These are phyloP conservation scores for Galeopsomyia nigrocyanea DNA, from an alignment of 2,888 invertebrate species.

Conservation along the genomic window DNA sequence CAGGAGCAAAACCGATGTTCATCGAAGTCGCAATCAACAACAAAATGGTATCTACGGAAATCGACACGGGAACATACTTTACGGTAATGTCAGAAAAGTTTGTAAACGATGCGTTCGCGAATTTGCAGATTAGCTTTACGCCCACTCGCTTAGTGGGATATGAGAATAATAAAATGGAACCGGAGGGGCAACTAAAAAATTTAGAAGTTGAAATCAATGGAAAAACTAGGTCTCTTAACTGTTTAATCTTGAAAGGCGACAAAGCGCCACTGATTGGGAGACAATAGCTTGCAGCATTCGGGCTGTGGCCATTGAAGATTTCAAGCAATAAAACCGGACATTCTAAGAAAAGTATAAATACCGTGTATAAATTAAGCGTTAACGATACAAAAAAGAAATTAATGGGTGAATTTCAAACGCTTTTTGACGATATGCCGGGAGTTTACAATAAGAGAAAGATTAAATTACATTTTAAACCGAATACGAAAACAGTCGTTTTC, in stretches of 20 bases:
- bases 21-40: slow-evolving; percentile 19
- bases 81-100: too few relatives aligned
- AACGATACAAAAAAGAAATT: neutral
- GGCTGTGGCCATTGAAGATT: slow-evolving; percentile 30
- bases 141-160: slow-evolving; percentile 18
- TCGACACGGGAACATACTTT: slow-evolving; percentile 33
- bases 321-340: slow-evolving; percentile 29
- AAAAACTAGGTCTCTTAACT: slow-evolving; percentile 12
- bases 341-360: neutral
- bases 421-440: slow-evolving; percentile 34
- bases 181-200: slow-evolving; percentile 31
- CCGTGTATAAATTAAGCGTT: neutral
- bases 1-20: slow-evolving; percentile 14
- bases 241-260: slow-evolving; percentile 35
- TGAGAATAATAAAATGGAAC: slow-evolving; percentile 17
- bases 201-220: slow-evolving; percentile 17
- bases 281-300: slow-evolving; percentile 39
- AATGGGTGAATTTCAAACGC: slow-evolving; percentile 5
- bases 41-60: slow-evolving; percentile 11
- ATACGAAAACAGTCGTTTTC: slow-evolving; percentile 27
- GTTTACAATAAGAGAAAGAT: slow-evolving; percentile 39
- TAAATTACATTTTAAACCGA: slow-evolving; percentile 37
- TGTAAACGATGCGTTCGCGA: slow-evolving; percentile 24
- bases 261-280: slow-evolving; percentile 39
- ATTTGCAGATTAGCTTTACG: neutral